Conservation (phyloP, 1,140 invertebrate genomes). For the Globodera ellingtonae region DNA sequence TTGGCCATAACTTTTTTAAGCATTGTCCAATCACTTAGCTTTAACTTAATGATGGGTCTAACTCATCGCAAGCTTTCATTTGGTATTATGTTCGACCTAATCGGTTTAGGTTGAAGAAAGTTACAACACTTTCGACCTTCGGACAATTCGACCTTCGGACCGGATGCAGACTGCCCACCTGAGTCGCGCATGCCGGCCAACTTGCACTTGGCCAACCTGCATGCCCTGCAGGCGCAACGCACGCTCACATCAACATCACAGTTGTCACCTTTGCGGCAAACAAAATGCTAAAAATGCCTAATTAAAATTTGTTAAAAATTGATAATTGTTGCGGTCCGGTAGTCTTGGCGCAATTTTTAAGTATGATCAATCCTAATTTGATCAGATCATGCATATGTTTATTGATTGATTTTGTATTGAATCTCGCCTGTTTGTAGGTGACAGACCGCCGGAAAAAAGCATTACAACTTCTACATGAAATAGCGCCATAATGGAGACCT, state of each 20-base stretch:
- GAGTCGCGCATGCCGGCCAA: conserved; percentile 35
- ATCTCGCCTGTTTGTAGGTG: conserved; percentile 39
- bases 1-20: no score
- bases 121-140: no score
- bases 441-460: conserved; percentile 44
- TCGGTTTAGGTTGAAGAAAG: no score
- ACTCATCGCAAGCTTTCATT: no score
- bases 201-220: conserved; percentile 32
- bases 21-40: no score
- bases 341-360: background rate
- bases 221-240: conserved; percentile 39
- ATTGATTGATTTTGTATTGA: background rate
- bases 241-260: conserved; percentile 38
- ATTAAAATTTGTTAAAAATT: conserved; percentile 8
- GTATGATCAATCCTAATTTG: background rate
- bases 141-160: no score
- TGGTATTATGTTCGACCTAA: no score
- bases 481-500: conserved; percentile 35
- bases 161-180: conserved; percentile 15
- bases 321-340: background rate
- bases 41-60: no score
- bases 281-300: conserved; percentile 27
- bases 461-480: conserved; percentile 42
- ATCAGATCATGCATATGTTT: background rate
- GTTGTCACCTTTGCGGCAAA: conserved; percentile 40